Evolutionary conservation across 2,888 invertebrate genomes (phyloP).

Genomic region (Acanthosepion pharaonis): DNA sequence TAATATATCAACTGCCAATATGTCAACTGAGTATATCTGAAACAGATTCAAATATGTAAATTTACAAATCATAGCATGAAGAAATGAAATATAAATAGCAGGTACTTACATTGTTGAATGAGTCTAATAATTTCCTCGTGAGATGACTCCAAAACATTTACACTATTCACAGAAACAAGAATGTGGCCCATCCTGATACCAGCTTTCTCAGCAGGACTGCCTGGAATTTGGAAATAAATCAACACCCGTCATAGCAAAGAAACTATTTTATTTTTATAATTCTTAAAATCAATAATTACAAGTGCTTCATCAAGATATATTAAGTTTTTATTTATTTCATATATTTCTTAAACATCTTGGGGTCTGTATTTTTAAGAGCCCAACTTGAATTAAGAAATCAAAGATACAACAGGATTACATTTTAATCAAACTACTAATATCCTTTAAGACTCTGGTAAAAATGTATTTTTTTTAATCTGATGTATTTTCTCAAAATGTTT

Average conservation of each 20-base stretch:
- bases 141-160: constrained; percentile 91
- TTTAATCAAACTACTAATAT: neutral
- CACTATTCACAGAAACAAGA: constrained; percentile 90
- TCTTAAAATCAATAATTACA: neutral
- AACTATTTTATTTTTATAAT: neutral
- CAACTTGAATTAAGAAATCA: neutral
- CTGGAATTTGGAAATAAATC: constrained; percentile 56
- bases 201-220: constrained; percentile 92
- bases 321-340: too few species aligned
- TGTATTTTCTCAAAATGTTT: neutral
- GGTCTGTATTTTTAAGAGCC: neutral
- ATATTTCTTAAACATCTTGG: neutral
- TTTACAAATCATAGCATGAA: too few species aligned
- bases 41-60: too few species aligned
- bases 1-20: too few species aligned
- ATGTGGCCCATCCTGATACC: constrained; percentile 96
- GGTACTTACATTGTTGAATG: constrained; percentile 85
- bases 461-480: neutral
- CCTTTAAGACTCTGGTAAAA: neutral
- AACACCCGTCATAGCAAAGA: neutral
- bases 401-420: neutral
- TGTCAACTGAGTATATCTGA: too few species aligned
- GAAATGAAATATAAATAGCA: neutral
- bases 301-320: neutral
- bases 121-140: constrained; percentile 95